A percentile compares a stretch with the other conserved stretches of the same genome.
Evolutionary conservation across 2,888 invertebrate species (phyloP).

Genomic region (Cataglyphis altisquamis): DNA sequence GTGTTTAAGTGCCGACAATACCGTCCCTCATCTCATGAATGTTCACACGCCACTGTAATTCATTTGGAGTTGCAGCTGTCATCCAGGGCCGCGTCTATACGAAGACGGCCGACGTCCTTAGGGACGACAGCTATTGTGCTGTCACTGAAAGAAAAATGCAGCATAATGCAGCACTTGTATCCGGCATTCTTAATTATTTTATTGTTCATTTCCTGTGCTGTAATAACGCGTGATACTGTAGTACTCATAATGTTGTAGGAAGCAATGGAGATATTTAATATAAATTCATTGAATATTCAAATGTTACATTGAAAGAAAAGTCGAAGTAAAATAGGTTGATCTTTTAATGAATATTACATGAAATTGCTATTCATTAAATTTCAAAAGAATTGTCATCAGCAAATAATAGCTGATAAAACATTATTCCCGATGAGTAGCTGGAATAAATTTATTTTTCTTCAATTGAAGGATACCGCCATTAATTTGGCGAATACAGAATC

Average conservation of each 20-base stretch:
- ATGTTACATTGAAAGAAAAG: not conserved
- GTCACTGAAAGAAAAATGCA: conserved; percentile 20
- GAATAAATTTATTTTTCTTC: conserved; percentile 9
- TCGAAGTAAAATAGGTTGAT: not conserved
- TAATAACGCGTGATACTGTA: not conserved
- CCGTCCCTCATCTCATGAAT: conserved; percentile 56
- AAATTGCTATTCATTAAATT: not conserved
- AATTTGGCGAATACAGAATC: not conserved
- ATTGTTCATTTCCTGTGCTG: not conserved
- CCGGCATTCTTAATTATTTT: conserved; percentile 30
- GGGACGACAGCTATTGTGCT: conserved; percentile 9
- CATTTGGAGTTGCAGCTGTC: conserved; percentile 64
- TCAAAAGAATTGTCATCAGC: not conserved
- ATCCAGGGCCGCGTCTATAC: conserved; percentile 40
- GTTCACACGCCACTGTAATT: conserved; percentile 59
- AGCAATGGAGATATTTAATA: not conserved
- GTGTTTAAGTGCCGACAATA: conserved; percentile 62
- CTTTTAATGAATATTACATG: conserved; percentile 10
- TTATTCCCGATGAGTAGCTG: not conserved
- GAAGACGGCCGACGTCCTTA: conserved; percentile 4
- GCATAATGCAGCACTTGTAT: conserved; percentile 23
- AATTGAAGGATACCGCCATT: not conserved
- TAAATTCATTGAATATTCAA: conserved; percentile 15
- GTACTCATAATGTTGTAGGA: not conserved
- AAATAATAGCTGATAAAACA: not conserved